Conservation (phyloP, 2,888 invertebrate species). For the Zaprionus obscuricornis region DNA sequence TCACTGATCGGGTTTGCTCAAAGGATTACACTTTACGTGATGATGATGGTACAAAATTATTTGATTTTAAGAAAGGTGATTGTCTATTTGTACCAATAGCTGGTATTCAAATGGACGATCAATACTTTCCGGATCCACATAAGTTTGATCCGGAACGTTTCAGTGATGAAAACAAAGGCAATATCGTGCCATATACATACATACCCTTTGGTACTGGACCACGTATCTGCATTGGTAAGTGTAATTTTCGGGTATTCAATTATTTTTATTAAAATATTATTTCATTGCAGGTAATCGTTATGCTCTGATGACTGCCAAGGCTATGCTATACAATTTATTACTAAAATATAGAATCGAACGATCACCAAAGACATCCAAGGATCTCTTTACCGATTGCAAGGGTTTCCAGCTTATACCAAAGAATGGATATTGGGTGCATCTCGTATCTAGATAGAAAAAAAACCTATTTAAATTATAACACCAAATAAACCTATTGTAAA, state of each 20-base stretch:
- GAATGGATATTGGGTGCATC: slow-evolving; percentile 46
- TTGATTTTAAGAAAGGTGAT: slow-evolving; percentile 84
- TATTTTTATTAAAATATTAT: background rate
- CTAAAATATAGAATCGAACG: slow-evolving; percentile 43
- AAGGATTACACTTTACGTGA: slow-evolving; percentile 83
- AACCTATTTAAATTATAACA: too few species aligned
- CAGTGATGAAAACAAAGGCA: slow-evolving; percentile 84
- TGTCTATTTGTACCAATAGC: slow-evolving; percentile 82
- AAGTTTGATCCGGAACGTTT: slow-evolving; percentile 86
- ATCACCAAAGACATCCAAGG: slow-evolving; percentile 33
- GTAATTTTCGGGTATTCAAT: too few species aligned
- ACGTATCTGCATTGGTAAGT: slow-evolving; percentile 86
- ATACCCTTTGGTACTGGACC: slow-evolving; percentile 86
- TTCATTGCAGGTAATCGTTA: slow-evolving; percentile 33
- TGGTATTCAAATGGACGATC: slow-evolving; percentile 84
- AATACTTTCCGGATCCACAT: slow-evolving; percentile 84
- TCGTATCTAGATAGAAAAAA: slow-evolving; percentile 35
- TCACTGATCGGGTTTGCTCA: slow-evolving; percentile 84
- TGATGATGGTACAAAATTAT: slow-evolving; percentile 83
- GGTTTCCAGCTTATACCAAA: slow-evolving; percentile 42
- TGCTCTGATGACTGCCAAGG: slow-evolving; percentile 44
- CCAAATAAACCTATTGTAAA: too few species aligned
- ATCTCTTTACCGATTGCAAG: slow-evolving; percentile 33
- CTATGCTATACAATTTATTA: slow-evolving; percentile 51
- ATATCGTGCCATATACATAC: slow-evolving; percentile 83